Conservation (phyloP, 23 tunicate species). For the Corella eumyota region DNA sequence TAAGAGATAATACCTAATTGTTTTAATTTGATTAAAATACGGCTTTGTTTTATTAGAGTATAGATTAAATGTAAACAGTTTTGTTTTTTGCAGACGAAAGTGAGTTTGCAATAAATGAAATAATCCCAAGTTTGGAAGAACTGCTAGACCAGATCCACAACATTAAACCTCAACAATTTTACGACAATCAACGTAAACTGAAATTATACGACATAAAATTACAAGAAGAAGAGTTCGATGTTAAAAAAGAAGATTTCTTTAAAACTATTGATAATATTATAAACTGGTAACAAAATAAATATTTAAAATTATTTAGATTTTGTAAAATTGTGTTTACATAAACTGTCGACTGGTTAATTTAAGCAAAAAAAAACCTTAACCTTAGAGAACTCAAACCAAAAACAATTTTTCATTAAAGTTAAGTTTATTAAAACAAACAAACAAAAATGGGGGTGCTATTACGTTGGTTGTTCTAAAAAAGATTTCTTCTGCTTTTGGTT, state of each 20-base stretch:
- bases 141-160: conserved; percentile 79
- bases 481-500: too few species aligned
- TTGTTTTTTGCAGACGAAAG: neutral
- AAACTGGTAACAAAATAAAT: conserved; percentile 79
- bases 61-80: neutral
- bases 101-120: conserved; percentile 42
- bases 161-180: conserved; percentile 84
- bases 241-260: conserved; percentile 32
- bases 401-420: too few species aligned
- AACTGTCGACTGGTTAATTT: neutral
- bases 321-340: neutral
- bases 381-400: too few species aligned
- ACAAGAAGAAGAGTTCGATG: conserved; percentile 55
- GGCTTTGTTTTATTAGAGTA: neutral
- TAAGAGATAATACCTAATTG: too few species aligned
- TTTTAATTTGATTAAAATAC: too few species aligned
- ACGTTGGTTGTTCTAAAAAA: too few species aligned
- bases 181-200: conserved; percentile 77
- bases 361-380: neutral
- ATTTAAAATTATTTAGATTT: too few species aligned
- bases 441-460: too few species aligned
- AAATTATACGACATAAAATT: conserved; percentile 72
- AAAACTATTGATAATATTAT: conserved; percentile 49
- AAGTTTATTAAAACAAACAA: too few species aligned
- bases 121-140: conserved; percentile 76